Evolutionary conservation across 37 sponge, comb jelly and placozoan genomes (phyloP), one percentile per base, ranked within the genome.

Genomic region (Hormiphora californensis): DNA sequence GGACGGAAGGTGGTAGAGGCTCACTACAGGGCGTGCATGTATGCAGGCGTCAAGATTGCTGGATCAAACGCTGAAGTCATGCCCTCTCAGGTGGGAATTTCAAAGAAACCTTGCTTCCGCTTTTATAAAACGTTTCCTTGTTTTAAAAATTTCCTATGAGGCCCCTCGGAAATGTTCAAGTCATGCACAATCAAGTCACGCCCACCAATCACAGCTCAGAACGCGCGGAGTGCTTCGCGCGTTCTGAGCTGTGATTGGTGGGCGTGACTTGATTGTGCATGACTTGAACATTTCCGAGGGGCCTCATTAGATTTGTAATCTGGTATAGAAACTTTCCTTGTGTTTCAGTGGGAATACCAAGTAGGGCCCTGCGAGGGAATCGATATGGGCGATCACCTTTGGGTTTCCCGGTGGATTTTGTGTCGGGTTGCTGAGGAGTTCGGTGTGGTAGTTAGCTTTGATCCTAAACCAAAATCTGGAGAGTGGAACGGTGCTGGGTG

Each of bases 41-140:
- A 93, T 87, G 99, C 99, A 27, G 95, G 95, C 2, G 87, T 97
- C 12, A 61, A 89, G 32, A 87, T 97, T 19, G 85, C 90, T 40
- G 99, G 99, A 0, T 91, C 94, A 33, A 97, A 97, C 86, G 99
- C 93, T 33, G 99, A 97, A 54, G 99, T 97, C 35, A 94, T 97
- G 95, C 95, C 94, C 2, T 63, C 88, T 0, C 96, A 91, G 87
- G 91, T 89, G 23, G n/a, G 61, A n/a, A n/a, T n/a, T n/a, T n/a
- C n/a, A n/a, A n/a, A n/a, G n/a, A n/a, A n/a, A n/a, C n/a, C n/a
- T n/a, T n/a, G n/a, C n/a, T n/a, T n/a, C n/a, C n/a, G n/a, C n/a
- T n/a, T n/a, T n/a, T n/a, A n/a, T n/a, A n/a, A n/a, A n/a, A n/a
- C n/a, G n/a, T n/a, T n/a, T n/a, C n/a, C n/a, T n/a, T n/a, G n/a